Conservation (phyloP, 2,888 invertebrate genomes). For the Acanthosepion lycidas region DNA sequence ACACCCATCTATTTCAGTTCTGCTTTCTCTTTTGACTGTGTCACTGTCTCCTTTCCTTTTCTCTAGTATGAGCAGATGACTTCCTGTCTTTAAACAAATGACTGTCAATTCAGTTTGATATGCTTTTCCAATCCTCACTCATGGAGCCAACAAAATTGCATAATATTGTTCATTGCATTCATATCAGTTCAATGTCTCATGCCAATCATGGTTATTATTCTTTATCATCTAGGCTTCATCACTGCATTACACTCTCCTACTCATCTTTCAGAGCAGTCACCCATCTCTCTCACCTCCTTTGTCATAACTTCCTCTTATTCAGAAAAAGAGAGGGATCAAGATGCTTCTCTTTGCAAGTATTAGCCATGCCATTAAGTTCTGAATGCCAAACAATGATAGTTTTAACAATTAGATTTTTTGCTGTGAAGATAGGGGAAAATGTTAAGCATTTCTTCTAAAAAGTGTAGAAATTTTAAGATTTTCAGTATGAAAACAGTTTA, state of each 20-base stretch:
- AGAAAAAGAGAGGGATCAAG: not conserved
- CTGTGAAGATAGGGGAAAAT: not conserved
- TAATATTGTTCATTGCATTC: not conserved
- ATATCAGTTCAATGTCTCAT: not conserved
- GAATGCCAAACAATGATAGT: not conserved
- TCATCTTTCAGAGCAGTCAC: not conserved
- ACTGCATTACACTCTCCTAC: not conserved
- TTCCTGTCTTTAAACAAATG: slow-evolving; percentile 18
- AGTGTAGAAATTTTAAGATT: not conserved
- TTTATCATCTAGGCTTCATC: not conserved
- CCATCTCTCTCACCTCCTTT: not conserved
- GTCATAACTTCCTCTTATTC: not conserved
- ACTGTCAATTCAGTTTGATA: not conserved
- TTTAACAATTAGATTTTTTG: not conserved
- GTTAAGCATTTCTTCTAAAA: not conserved
- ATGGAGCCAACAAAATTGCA: not conserved
- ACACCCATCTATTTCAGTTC: too few species aligned
- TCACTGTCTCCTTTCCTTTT: not conserved
- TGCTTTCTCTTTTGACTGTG: not conserved
- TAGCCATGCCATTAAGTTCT: slow-evolving; percentile 4
- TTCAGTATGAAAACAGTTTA: not conserved
- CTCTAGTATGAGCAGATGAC: not conserved
- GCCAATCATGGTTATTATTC: not conserved
- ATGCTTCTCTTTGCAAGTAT: not conserved
- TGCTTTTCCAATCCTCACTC: not conserved